These are phyloP conservation scores for Epinotia brunnichana DNA, from an alignment of 2,888 invertebrate species.

Conservation along the genomic window DNA sequence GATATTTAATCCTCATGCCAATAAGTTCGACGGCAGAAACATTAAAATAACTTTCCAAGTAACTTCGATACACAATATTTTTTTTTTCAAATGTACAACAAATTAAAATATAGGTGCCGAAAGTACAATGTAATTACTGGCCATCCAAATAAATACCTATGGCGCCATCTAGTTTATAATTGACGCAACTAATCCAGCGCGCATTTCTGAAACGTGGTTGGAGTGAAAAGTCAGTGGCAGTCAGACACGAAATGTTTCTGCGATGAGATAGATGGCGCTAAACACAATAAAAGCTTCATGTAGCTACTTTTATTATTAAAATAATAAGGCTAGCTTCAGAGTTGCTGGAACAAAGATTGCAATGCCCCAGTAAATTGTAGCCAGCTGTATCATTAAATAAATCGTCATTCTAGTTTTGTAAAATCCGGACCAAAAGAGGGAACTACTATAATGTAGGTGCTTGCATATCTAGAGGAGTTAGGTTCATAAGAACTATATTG, in stretches of 20 bases:
- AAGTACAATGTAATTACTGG: no score
- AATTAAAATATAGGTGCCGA: no score
- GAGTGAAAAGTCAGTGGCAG: not conserved
- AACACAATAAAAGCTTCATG: not conserved
- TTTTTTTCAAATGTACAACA: not conserved
- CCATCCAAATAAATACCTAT: not conserved
- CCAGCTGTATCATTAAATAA: no score
- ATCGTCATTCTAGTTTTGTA: no score
- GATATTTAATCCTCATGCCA: not conserved
- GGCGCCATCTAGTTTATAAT: constrained; percentile 9
- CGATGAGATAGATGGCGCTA: constrained; percentile 17
- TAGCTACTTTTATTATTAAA: no score
- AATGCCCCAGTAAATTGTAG: no score
- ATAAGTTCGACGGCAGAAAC: not conserved
- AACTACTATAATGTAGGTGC: no score
- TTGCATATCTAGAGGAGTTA: no score
- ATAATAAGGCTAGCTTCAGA: not conserved
- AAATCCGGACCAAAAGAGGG: no score
- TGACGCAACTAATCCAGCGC: not conserved
- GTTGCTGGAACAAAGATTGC: no score
- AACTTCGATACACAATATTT: no score
- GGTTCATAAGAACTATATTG: no score
- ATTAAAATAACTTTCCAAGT: not conserved
- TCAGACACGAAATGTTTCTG: not conserved
- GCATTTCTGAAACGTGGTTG: not conserved